Conservation (phyloP, 1,140 invertebrate species). For the Drosophila tsacasi region DNA sequence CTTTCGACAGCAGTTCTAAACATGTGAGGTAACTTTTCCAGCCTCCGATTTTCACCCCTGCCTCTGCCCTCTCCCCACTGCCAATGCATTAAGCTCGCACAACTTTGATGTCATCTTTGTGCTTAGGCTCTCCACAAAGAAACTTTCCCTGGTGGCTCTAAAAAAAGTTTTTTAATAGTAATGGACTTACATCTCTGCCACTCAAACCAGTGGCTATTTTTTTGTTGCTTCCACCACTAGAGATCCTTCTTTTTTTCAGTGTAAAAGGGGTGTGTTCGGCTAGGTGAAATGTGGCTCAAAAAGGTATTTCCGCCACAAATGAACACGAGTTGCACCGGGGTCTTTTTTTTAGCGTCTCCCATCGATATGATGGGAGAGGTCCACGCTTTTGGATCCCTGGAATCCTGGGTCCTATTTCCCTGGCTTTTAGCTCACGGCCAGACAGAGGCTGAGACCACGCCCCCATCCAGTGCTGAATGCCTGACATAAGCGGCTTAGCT, state of each 20-base stretch:
- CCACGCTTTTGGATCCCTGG: not conserved
- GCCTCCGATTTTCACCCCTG: not conserved
- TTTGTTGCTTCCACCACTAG: slow-evolving; percentile 11
- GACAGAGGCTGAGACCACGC: slow-evolving; percentile 21
- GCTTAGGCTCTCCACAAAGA: slow-evolving; percentile 63
- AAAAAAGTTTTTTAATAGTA: slow-evolving; percentile 83
- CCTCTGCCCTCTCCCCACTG: not conserved
- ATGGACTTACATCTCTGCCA: slow-evolving; percentile 57
- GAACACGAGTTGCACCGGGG: slow-evolving; percentile 42
- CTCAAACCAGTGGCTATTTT: slow-evolving; percentile 17
- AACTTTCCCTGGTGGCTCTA: slow-evolving; percentile 59
- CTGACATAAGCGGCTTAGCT: slow-evolving; percentile 71
- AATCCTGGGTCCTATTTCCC: slow-evolving; percentile 23
- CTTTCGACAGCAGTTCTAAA: slow-evolving; percentile 58
- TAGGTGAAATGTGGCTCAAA: slow-evolving; percentile 68
- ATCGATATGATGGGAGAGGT: slow-evolving; percentile 53
- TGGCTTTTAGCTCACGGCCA: slow-evolving; percentile 51
- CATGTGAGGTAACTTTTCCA: slow-evolving; percentile 58
- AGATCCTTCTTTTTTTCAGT: slow-evolving; percentile 60
- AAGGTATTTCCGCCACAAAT: slow-evolving; percentile 81
- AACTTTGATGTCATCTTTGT: slow-evolving; percentile 83
- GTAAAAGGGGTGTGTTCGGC: slow-evolving; percentile 59
- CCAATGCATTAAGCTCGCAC: slow-evolving; percentile 64
- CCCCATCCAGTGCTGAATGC: not conserved
- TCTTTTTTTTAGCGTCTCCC: slow-evolving; percentile 40